phyloP scores from a whole-genome alignment of 2,888 invertebrate genomes.

The Ectemnius lituratus region DNA sequence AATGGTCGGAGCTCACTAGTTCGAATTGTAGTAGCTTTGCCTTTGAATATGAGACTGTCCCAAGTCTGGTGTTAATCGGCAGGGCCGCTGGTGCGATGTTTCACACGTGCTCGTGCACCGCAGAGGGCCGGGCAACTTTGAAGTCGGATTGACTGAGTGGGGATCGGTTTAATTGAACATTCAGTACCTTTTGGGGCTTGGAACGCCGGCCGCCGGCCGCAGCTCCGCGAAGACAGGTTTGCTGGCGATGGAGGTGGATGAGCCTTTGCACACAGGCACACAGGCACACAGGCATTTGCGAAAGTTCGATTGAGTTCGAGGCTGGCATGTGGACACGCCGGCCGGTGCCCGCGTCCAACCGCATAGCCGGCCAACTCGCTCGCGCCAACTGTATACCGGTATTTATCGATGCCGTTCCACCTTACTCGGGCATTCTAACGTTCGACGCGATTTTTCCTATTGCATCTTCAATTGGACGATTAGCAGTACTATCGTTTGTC shows the following conservation, averaged over 20 bases:
- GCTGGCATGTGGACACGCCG: conserved; percentile 20
- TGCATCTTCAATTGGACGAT: too few species aligned
- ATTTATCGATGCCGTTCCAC: conserved; percentile 25
- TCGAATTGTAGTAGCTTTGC: too few species aligned
- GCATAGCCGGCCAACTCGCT: conserved; percentile 22
- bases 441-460: background rate
- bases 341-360: conserved; percentile 17
- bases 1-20: too few species aligned
- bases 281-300: conserved; percentile 24
- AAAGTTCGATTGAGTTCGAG: conserved; percentile 33
- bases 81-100: background rate
- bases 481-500: background rate
- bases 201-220: background rate
- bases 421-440: background rate
- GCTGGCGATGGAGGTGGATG: background rate
- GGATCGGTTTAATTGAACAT: conserved; percentile 39
- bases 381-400: conserved; percentile 6
- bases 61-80: background rate
- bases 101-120: background rate
- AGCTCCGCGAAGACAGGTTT: conserved; percentile 11
- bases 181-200: conserved; percentile 16
- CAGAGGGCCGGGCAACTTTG: conserved; percentile 11
- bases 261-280: conserved; percentile 16
- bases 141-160: conserved; percentile 21
- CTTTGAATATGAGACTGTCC: too few species aligned